Evolutionary conservation across 2,113 vertebrate genomes (phyloP).

Genomic region (Delphinapterus leucas): DNA sequence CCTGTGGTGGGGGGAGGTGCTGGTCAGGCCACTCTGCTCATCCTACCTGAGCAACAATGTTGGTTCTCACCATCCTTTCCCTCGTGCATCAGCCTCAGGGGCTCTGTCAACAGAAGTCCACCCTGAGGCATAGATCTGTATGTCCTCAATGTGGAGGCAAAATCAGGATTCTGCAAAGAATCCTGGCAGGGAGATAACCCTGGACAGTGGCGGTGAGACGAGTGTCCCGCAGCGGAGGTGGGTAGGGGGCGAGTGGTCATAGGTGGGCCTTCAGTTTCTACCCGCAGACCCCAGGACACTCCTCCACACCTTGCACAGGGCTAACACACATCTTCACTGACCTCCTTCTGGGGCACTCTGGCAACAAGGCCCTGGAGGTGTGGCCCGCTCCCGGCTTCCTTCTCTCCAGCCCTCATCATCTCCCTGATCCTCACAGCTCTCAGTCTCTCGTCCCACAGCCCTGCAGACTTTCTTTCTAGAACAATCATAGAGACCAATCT

Average conservation of each 20-base stretch:
- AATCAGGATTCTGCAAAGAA: background rate
- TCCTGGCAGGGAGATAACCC: background rate
- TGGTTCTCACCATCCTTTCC: background rate
- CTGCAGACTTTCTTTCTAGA: background rate
- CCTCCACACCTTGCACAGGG: fast-evolving
- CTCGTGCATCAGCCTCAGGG: background rate
- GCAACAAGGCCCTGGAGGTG: background rate
- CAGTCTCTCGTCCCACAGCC: background rate
- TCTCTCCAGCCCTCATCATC: background rate
- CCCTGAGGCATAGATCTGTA: background rate
- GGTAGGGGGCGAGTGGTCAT: background rate
- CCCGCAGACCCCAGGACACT: background rate
- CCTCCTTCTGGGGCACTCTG: background rate
- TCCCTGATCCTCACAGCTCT: background rate
- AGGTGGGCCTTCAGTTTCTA: background rate
- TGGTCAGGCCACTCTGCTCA: background rate
- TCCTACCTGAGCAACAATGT: background rate
- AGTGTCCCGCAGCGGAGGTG: background rate
- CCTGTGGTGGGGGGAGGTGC: background rate
- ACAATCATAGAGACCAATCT: background rate
- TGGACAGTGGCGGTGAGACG: background rate
- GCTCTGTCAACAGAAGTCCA: background rate
- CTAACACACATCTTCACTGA: background rate
- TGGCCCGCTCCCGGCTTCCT: background rate
- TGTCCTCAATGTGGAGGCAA: background rate